A percentile compares a stretch with the other conserved stretches of the same genome.
Conservation (phyloP, 2,113 vertebrate genomes). For the Enhydra lutris region DNA sequence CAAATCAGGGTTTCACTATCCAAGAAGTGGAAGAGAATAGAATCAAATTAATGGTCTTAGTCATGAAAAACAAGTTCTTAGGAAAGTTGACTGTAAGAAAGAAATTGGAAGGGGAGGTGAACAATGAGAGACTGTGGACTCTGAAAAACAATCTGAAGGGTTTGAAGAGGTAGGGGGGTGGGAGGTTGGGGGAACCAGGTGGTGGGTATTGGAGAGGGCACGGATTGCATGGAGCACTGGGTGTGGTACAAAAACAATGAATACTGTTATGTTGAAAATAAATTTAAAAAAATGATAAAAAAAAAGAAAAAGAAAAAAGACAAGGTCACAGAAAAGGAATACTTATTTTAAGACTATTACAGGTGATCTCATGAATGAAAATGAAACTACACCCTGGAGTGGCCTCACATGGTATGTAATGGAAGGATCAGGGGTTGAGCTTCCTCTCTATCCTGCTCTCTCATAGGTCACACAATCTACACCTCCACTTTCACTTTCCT, state of each 20-base stretch:
- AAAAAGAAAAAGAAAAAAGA: neutral
- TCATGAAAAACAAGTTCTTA: neutral
- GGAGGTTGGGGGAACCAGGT: too few relatives aligned
- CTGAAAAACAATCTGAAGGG: too few relatives aligned
- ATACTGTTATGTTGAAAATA: too few relatives aligned
- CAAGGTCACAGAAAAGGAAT: neutral
- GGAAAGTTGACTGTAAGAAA: neutral
- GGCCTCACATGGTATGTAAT: neutral
- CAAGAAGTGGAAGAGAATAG: neutral
- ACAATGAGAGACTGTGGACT: too few relatives aligned
- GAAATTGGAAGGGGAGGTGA: too few relatives aligned
- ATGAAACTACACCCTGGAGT: neutral
- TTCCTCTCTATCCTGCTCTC: neutral
- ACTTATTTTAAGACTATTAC: neutral
- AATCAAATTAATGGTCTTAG: neutral
- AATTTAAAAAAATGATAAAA: too few relatives aligned
- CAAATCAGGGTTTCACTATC: neutral
- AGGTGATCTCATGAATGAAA: neutral
- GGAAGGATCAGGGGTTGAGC: neutral
- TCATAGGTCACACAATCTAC: accelerated
- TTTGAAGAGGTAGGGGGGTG: too few relatives aligned
- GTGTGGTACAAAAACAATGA: too few relatives aligned
- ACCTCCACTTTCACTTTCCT: neutral
- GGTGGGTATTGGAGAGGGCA: too few relatives aligned
- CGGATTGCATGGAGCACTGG: too few relatives aligned